Conservation (phyloP, 2,888 invertebrate species). For the Limnephilus marmoratus region DNA sequence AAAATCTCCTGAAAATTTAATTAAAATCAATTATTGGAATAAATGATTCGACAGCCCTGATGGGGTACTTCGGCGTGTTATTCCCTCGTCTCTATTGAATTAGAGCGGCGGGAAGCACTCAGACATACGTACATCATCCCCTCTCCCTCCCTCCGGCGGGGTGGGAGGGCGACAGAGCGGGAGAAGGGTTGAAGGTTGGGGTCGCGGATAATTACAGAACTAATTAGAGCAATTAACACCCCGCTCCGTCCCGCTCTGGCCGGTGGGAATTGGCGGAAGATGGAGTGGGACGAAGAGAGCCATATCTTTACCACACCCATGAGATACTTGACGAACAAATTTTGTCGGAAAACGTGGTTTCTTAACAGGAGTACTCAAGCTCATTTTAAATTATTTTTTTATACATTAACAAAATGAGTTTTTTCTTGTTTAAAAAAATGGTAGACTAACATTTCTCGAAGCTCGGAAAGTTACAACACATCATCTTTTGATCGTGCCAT, state of each 20-base stretch:
- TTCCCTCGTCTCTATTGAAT: constrained; percentile 55
- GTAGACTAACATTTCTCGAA: too few species aligned
- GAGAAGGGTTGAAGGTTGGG: constrained; percentile 65
- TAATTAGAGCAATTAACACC: constrained; percentile 79
- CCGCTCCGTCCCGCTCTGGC: constrained; percentile 66
- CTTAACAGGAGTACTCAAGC: background rate
- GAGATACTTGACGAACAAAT: constrained; percentile 46
- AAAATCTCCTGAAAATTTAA: background rate
- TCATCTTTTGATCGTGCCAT: too few species aligned
- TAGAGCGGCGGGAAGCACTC: constrained; percentile 44
- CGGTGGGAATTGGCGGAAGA: constrained; percentile 67
- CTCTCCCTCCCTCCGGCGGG: constrained; percentile 9
- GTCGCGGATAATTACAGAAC: constrained; percentile 77
- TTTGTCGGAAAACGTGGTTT: constrained; percentile 41
- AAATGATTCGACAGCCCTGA: constrained; percentile 13
- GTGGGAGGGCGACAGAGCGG: constrained; percentile 38
- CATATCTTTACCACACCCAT: constrained; percentile 49
- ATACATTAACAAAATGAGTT: background rate
- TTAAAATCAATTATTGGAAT: background rate
- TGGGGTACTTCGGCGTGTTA: background rate
- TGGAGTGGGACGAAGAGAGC: constrained; percentile 38
- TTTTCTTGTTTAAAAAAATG: background rate
- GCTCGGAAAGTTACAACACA: too few species aligned
- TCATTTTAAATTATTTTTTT: background rate
- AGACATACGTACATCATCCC: constrained; percentile 38